These are phyloP conservation scores for Gallinago stenura DNA, from an alignment of 2,797 vertebrate species.

Conservation along the genomic window DNA sequence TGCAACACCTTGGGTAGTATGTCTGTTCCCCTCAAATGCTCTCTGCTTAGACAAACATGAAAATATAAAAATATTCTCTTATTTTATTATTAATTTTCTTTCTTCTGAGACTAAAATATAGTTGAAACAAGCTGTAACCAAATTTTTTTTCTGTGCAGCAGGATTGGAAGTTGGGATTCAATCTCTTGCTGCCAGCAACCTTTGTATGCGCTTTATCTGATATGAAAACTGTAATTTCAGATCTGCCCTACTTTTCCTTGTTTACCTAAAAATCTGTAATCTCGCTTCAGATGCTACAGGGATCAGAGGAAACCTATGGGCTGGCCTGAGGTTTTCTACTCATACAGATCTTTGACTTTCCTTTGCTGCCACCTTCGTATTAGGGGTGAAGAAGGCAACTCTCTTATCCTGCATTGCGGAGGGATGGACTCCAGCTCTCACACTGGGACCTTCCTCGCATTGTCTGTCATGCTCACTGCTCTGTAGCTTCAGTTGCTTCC, in stretches of 20 bases:
- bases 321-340: neutral
- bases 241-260: neutral
- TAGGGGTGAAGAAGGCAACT: neutral
- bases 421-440: rapidly evolving
- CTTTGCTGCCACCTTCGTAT: neutral
- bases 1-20: neutral
- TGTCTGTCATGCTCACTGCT: neutral
- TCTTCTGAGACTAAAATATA: neutral
- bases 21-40: neutral
- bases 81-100: neutral
- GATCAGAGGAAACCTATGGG: neutral
- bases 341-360: neutral
- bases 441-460: neutral
- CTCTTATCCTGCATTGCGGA: neutral
- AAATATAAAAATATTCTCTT: neutral
- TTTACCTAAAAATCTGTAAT: neutral
- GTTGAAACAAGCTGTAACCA: neutral
- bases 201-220: neutral
- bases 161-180: neutral
- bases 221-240: neutral
- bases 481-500: neutral
- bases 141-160: neutral
- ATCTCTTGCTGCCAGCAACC: neutral
- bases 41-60: neutral
- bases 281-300: neutral